Conservation (phyloP, 2,888 invertebrate species). For the Calameuta idolon region DNA sequence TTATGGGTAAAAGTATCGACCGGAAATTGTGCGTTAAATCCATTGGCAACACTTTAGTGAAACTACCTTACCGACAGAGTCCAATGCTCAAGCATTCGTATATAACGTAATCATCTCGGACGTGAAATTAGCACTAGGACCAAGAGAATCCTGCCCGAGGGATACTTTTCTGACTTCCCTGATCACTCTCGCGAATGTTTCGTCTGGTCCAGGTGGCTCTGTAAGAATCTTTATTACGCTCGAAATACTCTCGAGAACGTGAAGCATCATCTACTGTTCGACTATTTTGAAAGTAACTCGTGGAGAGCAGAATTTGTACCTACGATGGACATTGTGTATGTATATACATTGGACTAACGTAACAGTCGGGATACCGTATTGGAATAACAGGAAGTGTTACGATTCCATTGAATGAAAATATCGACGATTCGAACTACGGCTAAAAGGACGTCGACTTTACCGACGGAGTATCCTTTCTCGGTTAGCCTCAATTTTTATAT, state of each 20-base stretch:
- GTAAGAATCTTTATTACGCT: not conserved
- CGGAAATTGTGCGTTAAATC: conserved; percentile 52
- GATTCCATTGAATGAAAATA: not conserved
- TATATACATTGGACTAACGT: not conserved
- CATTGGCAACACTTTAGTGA: conserved; percentile 30
- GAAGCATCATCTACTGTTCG: not conserved
- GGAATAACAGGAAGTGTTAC: conserved; percentile 9
- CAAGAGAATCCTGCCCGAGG: not conserved
- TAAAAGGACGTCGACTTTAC: conserved; percentile 21
- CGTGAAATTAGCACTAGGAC: not conserved
- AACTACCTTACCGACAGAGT: not conserved
- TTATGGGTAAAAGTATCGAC: conserved; percentile 41
- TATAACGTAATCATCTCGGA: not conserved
- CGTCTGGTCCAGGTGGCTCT: not conserved
- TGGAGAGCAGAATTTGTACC: not conserved
- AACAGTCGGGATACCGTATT: not conserved
- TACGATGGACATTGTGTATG: not conserved
- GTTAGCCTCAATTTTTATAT: conserved; percentile 48
- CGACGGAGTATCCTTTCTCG: conserved; percentile 31
- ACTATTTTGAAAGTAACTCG: not conserved
- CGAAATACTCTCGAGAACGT: no score
- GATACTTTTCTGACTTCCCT: not conserved
- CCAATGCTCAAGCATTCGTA: not conserved
- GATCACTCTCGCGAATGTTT: not conserved
- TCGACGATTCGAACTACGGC: not conserved